Evolutionary conservation across 2,113 vertebrate genomes (phyloP).

Genomic region (Todiramphus saurophagus): DNA sequence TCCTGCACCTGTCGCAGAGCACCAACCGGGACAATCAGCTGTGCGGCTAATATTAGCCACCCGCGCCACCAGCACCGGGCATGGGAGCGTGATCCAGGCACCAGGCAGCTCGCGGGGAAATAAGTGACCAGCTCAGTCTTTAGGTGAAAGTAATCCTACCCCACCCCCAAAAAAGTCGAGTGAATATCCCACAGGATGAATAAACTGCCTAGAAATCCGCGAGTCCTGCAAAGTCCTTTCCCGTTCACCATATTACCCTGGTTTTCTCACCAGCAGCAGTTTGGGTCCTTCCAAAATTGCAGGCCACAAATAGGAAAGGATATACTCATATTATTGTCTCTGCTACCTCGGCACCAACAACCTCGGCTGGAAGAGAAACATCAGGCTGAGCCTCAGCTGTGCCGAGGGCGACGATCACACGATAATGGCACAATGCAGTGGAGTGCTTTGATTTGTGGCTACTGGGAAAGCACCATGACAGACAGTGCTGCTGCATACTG

Average conservation of each 20-base stretch:
- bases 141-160: not conserved
- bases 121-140: not conserved
- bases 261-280: not conserved
- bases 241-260: not conserved
- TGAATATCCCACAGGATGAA: fast-evolving
- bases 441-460: not conserved
- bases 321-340: not conserved
- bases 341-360: not conserved
- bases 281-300: not conserved
- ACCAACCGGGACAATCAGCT: constrained; percentile 1
- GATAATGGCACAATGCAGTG: fast-evolving
- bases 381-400: not conserved
- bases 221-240: fast-evolving
- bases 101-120: not conserved
- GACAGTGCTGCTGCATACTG: not conserved
- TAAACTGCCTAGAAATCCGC: not conserved
- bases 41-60: constrained; percentile 20
- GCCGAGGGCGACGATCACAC: fast-evolving
- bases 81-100: fast-evolving
- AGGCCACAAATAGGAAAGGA: not conserved
- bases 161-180: too few relatives aligned
- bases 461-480: not conserved
- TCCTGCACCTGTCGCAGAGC: not conserved
- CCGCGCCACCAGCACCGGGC: not conserved
- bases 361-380: fast-evolving